Percentiles rank a stretch among this genome's conserved stretches.
phyloP scores from a whole-genome alignment of 53 echinoderm and acorn worm genomes.

The Stichopus horrens region DNA sequence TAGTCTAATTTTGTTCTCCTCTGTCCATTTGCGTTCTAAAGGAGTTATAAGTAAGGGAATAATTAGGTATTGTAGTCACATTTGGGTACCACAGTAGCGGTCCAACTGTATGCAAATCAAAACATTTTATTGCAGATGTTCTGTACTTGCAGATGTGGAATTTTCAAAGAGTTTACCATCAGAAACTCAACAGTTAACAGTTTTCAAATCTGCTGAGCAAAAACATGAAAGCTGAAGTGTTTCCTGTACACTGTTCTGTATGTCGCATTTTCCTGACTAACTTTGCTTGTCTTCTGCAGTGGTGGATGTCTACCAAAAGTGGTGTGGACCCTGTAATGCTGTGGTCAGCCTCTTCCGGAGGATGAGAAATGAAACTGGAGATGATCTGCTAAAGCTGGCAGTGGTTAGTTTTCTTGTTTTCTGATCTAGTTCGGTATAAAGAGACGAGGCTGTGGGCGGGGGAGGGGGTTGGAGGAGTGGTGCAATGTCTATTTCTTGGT shows the following conservation, averaged over 20 bases:
- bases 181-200: not conserved
- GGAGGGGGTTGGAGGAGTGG: too few species aligned
- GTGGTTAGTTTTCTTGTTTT: constrained; percentile 60
- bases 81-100: too few species aligned
- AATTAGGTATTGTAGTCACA: too few species aligned
- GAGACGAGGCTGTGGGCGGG: too few species aligned
- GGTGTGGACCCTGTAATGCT: constrained; percentile 92
- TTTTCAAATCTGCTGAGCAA: not conserved
- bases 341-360: constrained; percentile 80
- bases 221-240: not conserved
- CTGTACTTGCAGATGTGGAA: too few species aligned
- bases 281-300: constrained; percentile 52
- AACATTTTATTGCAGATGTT: too few species aligned
- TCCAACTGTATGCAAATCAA: too few species aligned
- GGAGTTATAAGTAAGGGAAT: too few species aligned
- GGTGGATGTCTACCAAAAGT: constrained; percentile 94
- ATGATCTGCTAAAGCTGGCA: constrained; percentile 89
- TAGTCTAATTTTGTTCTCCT: too few species aligned
- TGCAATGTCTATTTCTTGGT: too few species aligned
- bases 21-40: too few species aligned
- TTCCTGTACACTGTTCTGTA: not conserved
- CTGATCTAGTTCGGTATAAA: not conserved
- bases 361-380: constrained; percentile 92
- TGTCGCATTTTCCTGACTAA: not conserved
- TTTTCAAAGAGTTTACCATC: not conserved